Conservation (phyloP, 2,888 invertebrate genomes). For the Tenthredo amoena region DNA sequence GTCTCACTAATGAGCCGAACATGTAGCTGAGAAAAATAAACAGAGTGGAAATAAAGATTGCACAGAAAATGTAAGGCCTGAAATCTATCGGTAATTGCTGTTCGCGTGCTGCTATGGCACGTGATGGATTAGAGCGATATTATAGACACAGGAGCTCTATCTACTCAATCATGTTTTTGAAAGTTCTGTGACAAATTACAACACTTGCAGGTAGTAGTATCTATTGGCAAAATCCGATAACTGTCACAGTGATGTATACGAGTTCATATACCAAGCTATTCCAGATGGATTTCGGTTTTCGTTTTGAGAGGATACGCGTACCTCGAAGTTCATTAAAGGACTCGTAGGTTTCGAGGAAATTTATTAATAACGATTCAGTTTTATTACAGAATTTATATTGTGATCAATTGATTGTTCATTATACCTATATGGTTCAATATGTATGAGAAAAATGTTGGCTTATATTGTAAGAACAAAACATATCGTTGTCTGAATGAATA, state of each 20-base stretch:
- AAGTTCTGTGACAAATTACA: slow-evolving; percentile 17
- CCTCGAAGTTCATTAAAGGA: background rate
- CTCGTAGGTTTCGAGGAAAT: background rate
- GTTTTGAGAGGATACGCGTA: background rate
- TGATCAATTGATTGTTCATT: no score
- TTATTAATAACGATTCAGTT: background rate
- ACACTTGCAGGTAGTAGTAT: background rate
- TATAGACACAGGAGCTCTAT: background rate
- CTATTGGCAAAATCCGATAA: background rate
- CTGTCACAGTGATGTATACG: background rate
- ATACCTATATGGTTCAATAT: no score
- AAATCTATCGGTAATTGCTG: slow-evolving; percentile 29
- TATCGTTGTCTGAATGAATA: background rate
- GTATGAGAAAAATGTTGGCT: no score
- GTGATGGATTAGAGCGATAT: background rate
- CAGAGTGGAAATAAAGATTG: slow-evolving; percentile 25
- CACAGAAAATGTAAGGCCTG: background rate
- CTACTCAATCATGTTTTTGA: slow-evolving; percentile 7
- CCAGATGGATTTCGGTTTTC: background rate
- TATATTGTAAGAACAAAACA: background rate
- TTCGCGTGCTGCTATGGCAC: background rate
- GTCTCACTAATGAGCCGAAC: slow-evolving; percentile 31
- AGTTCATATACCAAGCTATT: background rate
- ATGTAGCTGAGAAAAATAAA: slow-evolving; percentile 18
- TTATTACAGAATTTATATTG: background rate